These are phyloP conservation scores for Choristoneura fumiferana DNA, from an alignment of 1,140 invertebrate genomes.

Conservation along the genomic window DNA sequence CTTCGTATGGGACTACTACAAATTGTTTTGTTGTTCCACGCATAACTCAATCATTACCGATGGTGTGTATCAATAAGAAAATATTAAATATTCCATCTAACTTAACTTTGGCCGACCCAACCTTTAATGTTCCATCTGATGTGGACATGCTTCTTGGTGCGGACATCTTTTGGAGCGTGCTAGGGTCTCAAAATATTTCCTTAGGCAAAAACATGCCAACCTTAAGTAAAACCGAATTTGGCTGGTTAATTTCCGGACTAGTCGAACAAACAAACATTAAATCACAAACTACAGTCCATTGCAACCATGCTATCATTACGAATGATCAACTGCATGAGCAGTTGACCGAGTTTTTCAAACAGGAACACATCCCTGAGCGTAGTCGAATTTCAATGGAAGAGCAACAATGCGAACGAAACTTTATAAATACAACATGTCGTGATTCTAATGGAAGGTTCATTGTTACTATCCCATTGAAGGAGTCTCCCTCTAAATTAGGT, in stretches of 20 bases:
- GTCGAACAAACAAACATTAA: not conserved
- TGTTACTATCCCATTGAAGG: not conserved
- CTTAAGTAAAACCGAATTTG: constrained; percentile 19
- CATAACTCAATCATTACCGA: constrained; percentile 11
- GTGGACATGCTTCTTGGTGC: constrained; percentile 14
- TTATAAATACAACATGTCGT: not conserved
- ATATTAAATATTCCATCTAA: constrained; percentile 14
- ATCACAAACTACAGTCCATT: constrained; percentile 24
- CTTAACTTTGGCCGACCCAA: constrained; percentile 6
- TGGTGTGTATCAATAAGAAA: not conserved
- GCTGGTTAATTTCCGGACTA: constrained; percentile 15
- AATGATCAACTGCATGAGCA: not conserved
- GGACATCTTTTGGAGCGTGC: constrained; percentile 13
- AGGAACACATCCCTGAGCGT: not conserved
- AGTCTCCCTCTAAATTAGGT: not conserved
- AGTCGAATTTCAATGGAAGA: not conserved
- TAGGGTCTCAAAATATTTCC: not conserved
- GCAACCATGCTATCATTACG: not conserved
- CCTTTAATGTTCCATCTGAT: not conserved
- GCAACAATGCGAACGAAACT: not conserved
- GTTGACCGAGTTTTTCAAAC: constrained; percentile 5
- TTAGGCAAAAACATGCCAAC: constrained; percentile 17
- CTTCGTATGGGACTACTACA: too few species aligned
- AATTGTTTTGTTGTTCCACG: constrained; percentile 15
- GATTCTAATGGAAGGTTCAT: not conserved